A percentile compares a stretch with the other conserved stretches of the same genome.
Conservation (phyloP, 1,140 invertebrate species). For the Ceratoteleas bidentatus region DNA sequence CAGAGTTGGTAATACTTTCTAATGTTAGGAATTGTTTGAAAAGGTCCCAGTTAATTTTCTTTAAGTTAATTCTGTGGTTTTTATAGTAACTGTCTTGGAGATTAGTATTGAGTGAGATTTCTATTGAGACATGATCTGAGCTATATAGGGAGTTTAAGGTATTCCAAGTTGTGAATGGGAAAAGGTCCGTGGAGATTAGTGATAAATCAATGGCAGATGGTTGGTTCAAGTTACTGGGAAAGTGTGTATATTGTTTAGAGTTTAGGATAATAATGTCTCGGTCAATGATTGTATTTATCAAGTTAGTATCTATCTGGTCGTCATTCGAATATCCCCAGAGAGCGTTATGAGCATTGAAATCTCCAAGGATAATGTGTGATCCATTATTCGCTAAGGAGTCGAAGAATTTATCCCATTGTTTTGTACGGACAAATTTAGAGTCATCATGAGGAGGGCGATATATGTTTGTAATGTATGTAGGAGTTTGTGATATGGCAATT, state of each 20-base stretch:
- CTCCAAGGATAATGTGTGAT: neutral
- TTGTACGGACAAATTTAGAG: neutral
- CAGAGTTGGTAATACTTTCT: too few relatives aligned
- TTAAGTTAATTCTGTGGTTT: too few relatives aligned
- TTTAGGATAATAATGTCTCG: neutral
- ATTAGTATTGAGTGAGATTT: too few relatives aligned
- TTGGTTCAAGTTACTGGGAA: neutral
- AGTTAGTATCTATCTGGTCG: neutral
- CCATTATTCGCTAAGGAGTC: neutral
- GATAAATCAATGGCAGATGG: neutral
- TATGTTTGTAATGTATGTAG: neutral
- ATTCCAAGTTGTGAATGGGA: too few relatives aligned
- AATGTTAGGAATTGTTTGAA: too few relatives aligned
- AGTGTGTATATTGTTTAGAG: neutral
- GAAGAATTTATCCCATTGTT: neutral
- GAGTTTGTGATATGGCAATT: neutral
- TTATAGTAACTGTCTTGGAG: too few relatives aligned
- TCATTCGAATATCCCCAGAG: neutral
- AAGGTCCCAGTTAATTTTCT: too few relatives aligned
- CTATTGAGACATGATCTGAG: neutral
- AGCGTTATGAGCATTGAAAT: neutral
- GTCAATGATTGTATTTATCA: neutral
- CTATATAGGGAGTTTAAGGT: neutral
- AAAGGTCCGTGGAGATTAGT: neutral
- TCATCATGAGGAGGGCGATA: neutral